These are phyloP conservation scores for Ooceraea biroi DNA, from an alignment of 1,140 invertebrate species.

Conservation along the genomic window DNA sequence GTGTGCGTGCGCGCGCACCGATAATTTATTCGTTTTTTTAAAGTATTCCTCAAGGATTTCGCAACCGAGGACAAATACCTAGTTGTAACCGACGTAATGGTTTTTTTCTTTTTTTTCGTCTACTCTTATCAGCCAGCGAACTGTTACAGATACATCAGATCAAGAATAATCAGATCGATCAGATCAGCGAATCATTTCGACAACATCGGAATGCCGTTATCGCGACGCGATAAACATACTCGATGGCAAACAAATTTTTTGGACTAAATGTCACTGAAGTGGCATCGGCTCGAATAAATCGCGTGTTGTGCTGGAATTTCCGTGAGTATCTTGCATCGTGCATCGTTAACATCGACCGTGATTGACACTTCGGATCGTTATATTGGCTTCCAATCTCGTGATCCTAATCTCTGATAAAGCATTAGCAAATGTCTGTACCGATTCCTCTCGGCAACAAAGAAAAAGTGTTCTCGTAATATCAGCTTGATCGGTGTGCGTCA, in stretches of 20 bases:
- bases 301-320: slow-evolving; percentile 1
- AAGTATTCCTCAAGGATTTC: too few relatives aligned
- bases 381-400: too few relatives aligned
- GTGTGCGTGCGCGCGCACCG: too few relatives aligned
- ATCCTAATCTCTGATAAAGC: slow-evolving; percentile 6
- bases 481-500: too few relatives aligned
- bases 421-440: too few relatives aligned
- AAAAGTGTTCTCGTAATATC: too few relatives aligned
- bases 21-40: too few relatives aligned
- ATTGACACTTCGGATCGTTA: slow-evolving; percentile 7
- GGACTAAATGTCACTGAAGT: slow-evolving; percentile 1
- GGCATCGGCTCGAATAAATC: background rate
- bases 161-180: background rate
- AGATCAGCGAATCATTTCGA: background rate
- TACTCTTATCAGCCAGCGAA: slow-evolving; percentile 1
- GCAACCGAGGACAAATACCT: background rate
- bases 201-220: background rate
- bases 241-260: slow-evolving; percentile 4
- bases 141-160: too few relatives aligned
- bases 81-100: background rate
- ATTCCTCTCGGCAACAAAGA: too few relatives aligned
- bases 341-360: background rate
- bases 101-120: too few relatives aligned
- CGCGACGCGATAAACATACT: background rate
- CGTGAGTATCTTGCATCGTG: background rate